Base-by-base conservation (phyloP, 2,888 invertebrate species). In the Rhodophaea formosa region DNA sequence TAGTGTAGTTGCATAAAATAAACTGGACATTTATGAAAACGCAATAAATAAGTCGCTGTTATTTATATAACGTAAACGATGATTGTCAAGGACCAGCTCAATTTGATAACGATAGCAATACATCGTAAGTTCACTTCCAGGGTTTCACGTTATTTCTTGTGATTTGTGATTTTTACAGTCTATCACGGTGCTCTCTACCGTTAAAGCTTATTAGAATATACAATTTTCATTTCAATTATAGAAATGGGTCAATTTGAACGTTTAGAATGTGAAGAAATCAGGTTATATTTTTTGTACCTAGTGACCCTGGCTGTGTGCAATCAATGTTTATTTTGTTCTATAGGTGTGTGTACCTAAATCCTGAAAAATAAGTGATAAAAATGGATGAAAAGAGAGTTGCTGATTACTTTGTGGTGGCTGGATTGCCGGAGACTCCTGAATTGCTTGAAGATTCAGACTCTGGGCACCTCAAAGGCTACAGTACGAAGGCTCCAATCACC, bases 321-420 rank as follows among this genome's bases (percentile, higher is more conserved):
- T 55, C 58, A 60, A 49, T 57, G 47, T 53, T 52, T 62, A 39
- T 72, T 63, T 66, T 70, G 66, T 70, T 69, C 66, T 62, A 49
- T 71, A 79, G 78, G 72, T 73, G 67, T 60, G 70, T 60, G 55
- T 65, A 69, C 61, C 63, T 67, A 70, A 62, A 39, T 68, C 65
- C 62, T 66, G 58, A 10, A 68, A 68, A 68, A 55, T 59, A 65
- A 61, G 55, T 49, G 42, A 58, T 59, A 56, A 88, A 67, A 68
- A 97, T 97, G 97, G 97, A 97, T 80, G 97, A 97, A 74, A 93
- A 95, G 77, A 93, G 96, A 84, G 97, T 99, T 64, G 98, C 97
- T 23, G 99, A 99, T 92, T 99, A 99, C 90, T 99, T 99, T 92
- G 98, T 99, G 68, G 97, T 99, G 62, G 98, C 99, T 78, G 99